A percentile compares a stretch with the other conserved stretches of the same genome.
Conservation (phyloP, 2,888 invertebrate species). For the Campoplex capitator region DNA sequence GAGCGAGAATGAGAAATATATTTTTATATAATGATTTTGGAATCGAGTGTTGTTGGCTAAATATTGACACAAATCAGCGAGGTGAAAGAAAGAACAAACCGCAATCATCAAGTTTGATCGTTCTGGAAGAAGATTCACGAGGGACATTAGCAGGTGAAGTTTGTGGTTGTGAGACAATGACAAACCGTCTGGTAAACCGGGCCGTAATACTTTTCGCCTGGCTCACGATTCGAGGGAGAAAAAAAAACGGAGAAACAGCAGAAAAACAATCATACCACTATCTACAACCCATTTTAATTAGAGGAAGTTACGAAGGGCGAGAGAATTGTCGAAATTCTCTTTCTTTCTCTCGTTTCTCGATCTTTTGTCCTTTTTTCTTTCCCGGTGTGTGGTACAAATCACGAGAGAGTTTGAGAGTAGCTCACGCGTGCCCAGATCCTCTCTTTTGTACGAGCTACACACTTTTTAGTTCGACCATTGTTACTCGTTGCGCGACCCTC, state of each 20-base stretch:
- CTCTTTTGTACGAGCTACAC: conserved; percentile 45
- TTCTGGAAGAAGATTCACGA: conserved; percentile 32
- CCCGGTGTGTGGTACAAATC: conserved; percentile 32
- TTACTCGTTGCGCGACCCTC: conserved; percentile 65
- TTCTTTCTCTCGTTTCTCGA: conserved; percentile 65
- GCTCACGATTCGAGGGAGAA: conserved; percentile 37
- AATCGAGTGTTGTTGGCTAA: not conserved
- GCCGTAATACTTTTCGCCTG: conserved; percentile 32
- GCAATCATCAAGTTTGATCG: conserved; percentile 1
- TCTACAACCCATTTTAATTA: conserved; percentile 82
- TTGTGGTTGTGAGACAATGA: conserved; percentile 55
- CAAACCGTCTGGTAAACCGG: conserved; percentile 16
- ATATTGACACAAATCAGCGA: not conserved
- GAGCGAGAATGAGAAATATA: conserved; percentile 2
- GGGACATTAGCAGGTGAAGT: conserved; percentile 39
- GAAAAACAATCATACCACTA: conserved; percentile 79
- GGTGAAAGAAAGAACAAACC: not conserved
- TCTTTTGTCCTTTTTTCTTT: conserved; percentile 44
- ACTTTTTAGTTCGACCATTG: conserved; percentile 67
- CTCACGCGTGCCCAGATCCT: conserved; percentile 67
- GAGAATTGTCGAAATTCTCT: conserved; percentile 73
- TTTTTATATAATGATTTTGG: not conserved
- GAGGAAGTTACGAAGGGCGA: conserved; percentile 82
- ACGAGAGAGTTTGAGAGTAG: conserved; percentile 54
- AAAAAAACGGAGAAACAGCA: conserved; percentile 62